phyloP scores from a whole-genome alignment of 2,113 vertebrate genomes.

The Azemiops feae region DNA sequence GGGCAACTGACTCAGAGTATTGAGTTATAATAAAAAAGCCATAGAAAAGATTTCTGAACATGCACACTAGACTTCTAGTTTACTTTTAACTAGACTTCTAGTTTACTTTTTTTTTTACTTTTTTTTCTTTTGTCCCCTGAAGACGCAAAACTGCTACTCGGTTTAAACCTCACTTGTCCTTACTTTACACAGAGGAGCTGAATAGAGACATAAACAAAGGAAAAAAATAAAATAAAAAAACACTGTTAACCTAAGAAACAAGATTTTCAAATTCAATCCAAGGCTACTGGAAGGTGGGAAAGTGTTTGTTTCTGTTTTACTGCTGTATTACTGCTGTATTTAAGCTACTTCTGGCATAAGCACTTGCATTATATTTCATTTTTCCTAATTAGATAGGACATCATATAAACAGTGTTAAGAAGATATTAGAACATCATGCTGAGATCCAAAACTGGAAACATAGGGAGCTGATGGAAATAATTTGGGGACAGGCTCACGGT shows the following conservation, averaged over 20 bases:
- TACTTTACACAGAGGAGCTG: not conserved
- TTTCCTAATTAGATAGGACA: slow-evolving; percentile 14
- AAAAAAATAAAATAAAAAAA: not conserved
- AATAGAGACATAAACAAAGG: not conserved
- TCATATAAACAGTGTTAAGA: not conserved
- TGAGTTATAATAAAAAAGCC: not conserved
- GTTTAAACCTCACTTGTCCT: not conserved
- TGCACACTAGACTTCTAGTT: not conserved
- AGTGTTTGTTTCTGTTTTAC: not conserved
- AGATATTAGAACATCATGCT: not conserved
- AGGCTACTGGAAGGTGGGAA: not conserved
- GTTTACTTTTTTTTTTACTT: not conserved
- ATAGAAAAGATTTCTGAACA: not conserved
- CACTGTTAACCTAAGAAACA: not conserved
- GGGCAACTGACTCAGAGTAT: not conserved
- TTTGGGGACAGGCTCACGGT: not conserved
- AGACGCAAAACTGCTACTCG: not conserved
- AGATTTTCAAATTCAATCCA: not conserved
- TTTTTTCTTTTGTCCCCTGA: not conserved
- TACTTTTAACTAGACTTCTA: not conserved
- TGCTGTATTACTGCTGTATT: not conserved
- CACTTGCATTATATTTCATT: slow-evolving; percentile 10
- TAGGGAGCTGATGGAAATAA: not conserved
- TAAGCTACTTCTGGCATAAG: not conserved
- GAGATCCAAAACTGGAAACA: not conserved